phyloP scores from a whole-genome alignment of 2,888 invertebrate genomes.

The Hesperia comma region DNA sequence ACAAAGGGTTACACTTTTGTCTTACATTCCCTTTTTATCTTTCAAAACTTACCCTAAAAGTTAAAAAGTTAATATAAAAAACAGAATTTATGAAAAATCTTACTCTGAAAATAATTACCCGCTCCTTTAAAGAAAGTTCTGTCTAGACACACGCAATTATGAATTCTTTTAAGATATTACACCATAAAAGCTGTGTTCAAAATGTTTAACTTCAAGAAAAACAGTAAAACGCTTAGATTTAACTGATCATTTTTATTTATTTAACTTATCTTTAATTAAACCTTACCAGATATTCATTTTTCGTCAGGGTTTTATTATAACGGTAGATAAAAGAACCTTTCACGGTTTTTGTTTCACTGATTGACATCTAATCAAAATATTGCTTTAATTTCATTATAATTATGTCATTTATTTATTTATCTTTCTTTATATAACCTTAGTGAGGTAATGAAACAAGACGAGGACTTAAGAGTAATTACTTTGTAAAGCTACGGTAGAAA shows the following conservation, averaged over 20 bases:
- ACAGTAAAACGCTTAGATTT: slow-evolving; percentile 14
- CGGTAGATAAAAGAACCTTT: slow-evolving; percentile 21
- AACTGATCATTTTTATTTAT: too few species aligned
- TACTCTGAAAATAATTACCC: slow-evolving; percentile 33
- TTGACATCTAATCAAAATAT: too few species aligned
- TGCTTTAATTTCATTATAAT: too few species aligned
- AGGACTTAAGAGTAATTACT: too few species aligned
- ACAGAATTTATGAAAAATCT: not conserved
- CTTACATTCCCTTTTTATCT: not conserved
- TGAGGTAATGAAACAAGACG: too few species aligned
- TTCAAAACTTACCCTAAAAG: not conserved
- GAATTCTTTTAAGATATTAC: slow-evolving; percentile 37
- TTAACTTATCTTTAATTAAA: slow-evolving; percentile 1
- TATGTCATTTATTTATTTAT: too few species aligned
- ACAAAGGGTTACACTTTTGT: too few species aligned
- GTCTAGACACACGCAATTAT: slow-evolving; percentile 45
- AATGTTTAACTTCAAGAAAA: not conserved
- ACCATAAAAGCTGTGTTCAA: not conserved
- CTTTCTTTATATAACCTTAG: too few species aligned
- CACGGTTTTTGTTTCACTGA: not conserved
- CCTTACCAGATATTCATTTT: slow-evolving; percentile 23
- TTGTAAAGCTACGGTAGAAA: too few species aligned
- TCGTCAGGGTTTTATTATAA: slow-evolving; percentile 26
- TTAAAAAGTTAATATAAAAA: not conserved
- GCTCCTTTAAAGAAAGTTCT: slow-evolving; percentile 40